Base-by-base conservation (phyloP, 2,888 invertebrate species). In the Ischnus inquisitorius region DNA sequence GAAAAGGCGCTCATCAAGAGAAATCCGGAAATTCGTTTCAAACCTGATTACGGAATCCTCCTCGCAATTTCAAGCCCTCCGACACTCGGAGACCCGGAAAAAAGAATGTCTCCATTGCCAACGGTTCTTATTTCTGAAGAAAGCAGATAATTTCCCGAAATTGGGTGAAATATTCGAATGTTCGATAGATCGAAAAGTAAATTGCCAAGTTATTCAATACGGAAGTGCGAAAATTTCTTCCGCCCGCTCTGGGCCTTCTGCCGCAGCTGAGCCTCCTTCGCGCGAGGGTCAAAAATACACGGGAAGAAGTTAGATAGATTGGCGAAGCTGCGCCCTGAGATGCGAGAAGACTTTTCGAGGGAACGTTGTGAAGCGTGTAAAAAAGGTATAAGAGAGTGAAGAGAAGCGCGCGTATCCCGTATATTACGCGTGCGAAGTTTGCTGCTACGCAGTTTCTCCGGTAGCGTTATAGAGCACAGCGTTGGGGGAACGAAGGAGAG, bases 361-460 rank as follows among this genome's bases (percentile, higher is more conserved):
- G 10, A 16, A 28, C 67, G 67, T 65, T 34, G 54, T 25, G 41
- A 12, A 75, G 25, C 51, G 25, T 43, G 22, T 39, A 34, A 79
- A 46, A 51, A 19, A 48, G 62, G 64, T 67, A 34, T 14, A 62
- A 71, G 65, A 72, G 19, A 69, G 65, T 67, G 16, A 46, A 80
- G 72, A 57, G 65, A 41, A 34, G 34, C 34, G 34, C 34, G 62
- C 68, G 65, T 46, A 39, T 43, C 57, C n/a, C 68, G 67, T 76
- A 72, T 54, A 81, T 62, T 77, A 72, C 68, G 84, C 69, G 86
- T 82, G 89, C 86, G 87, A 88, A 88, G 68, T 74, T 60, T 74
- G 19, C 48, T 79, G 89, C 87, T 90, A 91, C 92, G 92, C 91
- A 92, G 90, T 92, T 91, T 91, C 90, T 89, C 89, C 89, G 89